A percentile compares a stretch with the other conserved stretches of the same genome.
phyloP scores from a whole-genome alignment of 2,888 invertebrate species.

The Phortica magna region DNA sequence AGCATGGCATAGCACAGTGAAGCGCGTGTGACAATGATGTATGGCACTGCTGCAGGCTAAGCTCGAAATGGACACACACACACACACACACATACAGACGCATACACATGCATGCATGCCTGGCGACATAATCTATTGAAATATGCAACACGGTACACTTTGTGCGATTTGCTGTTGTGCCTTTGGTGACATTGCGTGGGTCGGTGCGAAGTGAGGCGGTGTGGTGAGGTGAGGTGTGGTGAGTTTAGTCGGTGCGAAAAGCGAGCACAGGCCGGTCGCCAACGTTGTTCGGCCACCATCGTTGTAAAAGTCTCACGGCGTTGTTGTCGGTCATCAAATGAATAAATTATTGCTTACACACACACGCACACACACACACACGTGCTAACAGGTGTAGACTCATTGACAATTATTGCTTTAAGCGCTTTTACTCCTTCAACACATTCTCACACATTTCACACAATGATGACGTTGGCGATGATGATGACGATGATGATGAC shows the following conservation, averaged over 20 bases:
- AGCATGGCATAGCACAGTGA: not conserved
- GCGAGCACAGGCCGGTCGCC: no score
- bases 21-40: slow-evolving; percentile 51
- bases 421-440: not conserved
- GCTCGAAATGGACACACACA: slow-evolving; percentile 11
- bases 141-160: not conserved
- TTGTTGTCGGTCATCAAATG: slow-evolving; percentile 34
- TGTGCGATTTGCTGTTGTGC: slow-evolving; percentile 6
- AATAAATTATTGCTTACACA: slow-evolving; percentile 44
- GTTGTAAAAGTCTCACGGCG: not conserved
- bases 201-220: not conserved
- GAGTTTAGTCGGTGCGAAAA: no score
- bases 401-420: not conserved
- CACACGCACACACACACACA: not conserved
- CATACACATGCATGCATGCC: not conserved
- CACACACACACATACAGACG: slow-evolving; percentile 24
- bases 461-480: no score
- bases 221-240: not conserved
- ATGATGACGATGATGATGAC: no score
- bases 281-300: no score
- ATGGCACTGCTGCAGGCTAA: slow-evolving; percentile 35
- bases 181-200: not conserved
- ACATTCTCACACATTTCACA: no score
- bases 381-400: not conserved
- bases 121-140: slow-evolving; percentile 12